Base-by-base conservation (phyloP, 1,140 invertebrate species). In the Parasteatoda tepidariorum region DNA sequence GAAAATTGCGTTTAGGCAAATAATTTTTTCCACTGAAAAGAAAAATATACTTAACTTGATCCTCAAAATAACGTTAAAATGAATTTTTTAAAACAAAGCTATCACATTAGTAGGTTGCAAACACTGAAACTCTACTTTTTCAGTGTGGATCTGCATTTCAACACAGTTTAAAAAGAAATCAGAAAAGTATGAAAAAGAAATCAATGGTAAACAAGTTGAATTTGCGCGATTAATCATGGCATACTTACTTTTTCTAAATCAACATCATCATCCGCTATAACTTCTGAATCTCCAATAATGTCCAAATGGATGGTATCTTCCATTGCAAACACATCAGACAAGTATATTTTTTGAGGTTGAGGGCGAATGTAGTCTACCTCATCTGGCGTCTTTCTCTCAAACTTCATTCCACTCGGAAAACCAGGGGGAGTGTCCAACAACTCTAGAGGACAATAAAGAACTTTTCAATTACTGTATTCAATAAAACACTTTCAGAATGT, bases 351-450 rank as follows among this genome's bases (percentile, higher is more conserved):
- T 89, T 87, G 78, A 89, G 85, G 76, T 28, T 81, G 78, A 24
- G 67, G 28, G 41, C 61, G 48, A 3, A 70, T 70, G 18, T 70
- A 81, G 61, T 81, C 78, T 22, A 62, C 55, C 30, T 70, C n/a
- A 41, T 81, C 78, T 4, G 41, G 13, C 2, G n/a, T 9, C 61
- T 83, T 83, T 6, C 30, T 30, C 34, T 83, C 85, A 85, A 89
- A 90, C n/a, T 85, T 85, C 87, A 90, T 88, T 4, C 93, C 93
- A 33, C 88, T 86, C 30, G 86, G 86, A 85, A 94, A 92, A 7
- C 93, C 93, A 83, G 93, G 93, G 0, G 93, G 92, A 28, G 92
- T 86, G 1, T 90, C 92, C 38, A 93, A 88, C 55, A 94, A 88
- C 87, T 91, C 90, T 91, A 30, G 28, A 67, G 31, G n/a, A n/a